Base-by-base conservation (phyloP, 1,140 invertebrate genomes). In the Micrasema longulum region DNA sequence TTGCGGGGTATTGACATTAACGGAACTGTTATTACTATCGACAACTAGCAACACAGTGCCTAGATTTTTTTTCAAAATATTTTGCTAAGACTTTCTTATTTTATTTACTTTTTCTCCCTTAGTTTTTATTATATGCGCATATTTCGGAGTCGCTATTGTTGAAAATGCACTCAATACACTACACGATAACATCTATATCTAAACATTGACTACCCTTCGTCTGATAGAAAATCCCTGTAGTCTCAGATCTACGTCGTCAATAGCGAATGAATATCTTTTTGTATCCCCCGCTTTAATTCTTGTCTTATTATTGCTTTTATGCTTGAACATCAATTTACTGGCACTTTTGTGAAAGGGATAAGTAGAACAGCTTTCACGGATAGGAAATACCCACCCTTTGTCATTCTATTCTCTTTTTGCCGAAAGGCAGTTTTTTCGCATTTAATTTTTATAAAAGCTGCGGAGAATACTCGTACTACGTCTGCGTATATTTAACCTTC, bases 251-350 rank as follows among this genome's bases (percentile, higher is more conserved):
- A 16, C 55, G 55, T 60, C 55, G 36, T 57, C 53, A 57, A 60
- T 60, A 38, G 14, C 35, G 55, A 60, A 41, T 60, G 38, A 60
- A 60, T 60, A 60, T 35, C 55, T 60, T 38, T 60, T 41, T 60
- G 3, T 60, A 12, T 60, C 16, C 14, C 16, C 31, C 36, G 36
- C 41, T 35, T 60, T 35, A 18, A 41, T 60, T 60, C 55, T 60
- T 18, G 12, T 60, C 14, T 12, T 60, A 60, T 60, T 60, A 60
- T 18, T 60, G 55, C 55, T 60, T 18, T 41, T 14, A 22, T 60
- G 36, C 36, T 60, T 53, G 18, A 20, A 22, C 55, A 41, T 60
- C 55, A 60, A 41, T 60, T 60, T 60, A 60, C 16, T 60, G 16
- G 55, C 55, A 60, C 55, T 41, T 41, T 41, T 60, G 36, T 22